Percentiles rank a stretch among this genome's conserved stretches.
Conservation (phyloP, 2,888 invertebrate species). For the Pristionchus fissidentatus region DNA sequence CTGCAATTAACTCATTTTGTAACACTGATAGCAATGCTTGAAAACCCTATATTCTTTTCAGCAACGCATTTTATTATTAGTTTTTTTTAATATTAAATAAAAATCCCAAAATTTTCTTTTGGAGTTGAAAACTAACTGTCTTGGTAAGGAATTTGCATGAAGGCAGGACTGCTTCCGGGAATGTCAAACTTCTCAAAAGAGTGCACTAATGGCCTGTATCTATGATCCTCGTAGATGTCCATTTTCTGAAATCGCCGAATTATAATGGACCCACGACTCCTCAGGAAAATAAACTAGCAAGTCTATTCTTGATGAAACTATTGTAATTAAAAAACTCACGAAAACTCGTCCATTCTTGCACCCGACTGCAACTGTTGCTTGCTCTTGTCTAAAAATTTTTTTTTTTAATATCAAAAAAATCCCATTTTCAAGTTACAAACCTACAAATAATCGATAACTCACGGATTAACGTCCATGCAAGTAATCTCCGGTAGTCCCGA, state of each 20-base stretch:
- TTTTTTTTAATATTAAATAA: too few species aligned
- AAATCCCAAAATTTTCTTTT: too few species aligned
- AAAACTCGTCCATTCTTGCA: neutral
- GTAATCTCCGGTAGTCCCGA: neutral
- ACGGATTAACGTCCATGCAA: neutral
- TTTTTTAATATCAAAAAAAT: too few species aligned
- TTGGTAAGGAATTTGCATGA: neutral
- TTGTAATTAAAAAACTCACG: neutral
- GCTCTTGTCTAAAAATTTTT: neutral
- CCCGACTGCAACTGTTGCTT: neutral
- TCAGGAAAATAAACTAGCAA: too few species aligned
- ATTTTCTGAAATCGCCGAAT: too few species aligned
- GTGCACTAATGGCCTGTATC: neutral
- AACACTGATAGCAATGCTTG: too few species aligned
- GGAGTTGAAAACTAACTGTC: too few species aligned
- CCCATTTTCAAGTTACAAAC: neutral
- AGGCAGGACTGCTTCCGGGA: neutral
- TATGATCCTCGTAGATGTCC: conserved; percentile 12
- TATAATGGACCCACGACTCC: too few species aligned
- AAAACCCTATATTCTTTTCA: too few species aligned
- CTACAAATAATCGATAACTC: neutral
- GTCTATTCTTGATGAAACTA: neutral
- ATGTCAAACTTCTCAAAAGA: neutral
- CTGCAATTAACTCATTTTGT: too few species aligned
- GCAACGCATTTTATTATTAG: too few species aligned